Conservation (phyloP, 2,113 vertebrate species). For the Macrotis lagotis region DNA sequence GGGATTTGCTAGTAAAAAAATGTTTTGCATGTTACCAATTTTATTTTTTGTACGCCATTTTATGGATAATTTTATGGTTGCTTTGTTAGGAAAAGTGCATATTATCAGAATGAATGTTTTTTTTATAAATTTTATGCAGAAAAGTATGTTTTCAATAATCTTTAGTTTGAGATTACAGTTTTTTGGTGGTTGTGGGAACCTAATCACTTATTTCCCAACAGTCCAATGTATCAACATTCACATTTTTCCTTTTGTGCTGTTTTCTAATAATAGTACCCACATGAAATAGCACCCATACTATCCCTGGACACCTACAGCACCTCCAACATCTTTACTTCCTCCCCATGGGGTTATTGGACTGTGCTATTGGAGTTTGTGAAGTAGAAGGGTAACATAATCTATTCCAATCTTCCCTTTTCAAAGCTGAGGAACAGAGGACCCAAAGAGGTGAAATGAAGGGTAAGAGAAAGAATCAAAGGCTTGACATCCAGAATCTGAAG, state of each 20-base stretch:
- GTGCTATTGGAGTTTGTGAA: not conserved
- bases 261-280: not conserved
- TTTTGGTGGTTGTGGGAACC: not conserved
- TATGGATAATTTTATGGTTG: not conserved
- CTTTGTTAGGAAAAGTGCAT: not conserved
- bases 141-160: not conserved
- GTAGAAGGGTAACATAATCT: not conserved
- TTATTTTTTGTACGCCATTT: not conserved
- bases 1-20: not conserved
- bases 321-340: not conserved
- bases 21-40: not conserved
- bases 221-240: not conserved
- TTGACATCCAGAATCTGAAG: not conserved
- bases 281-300: not conserved
- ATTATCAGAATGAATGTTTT: not conserved
- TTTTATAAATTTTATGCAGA: not conserved
- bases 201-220: not conserved
- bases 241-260: not conserved
- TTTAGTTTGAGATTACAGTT: not conserved
- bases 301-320: not conserved
- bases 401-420: not conserved
- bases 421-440: not conserved
- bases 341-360: not conserved
- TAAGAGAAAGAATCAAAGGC: not conserved
- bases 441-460: not conserved